Evolutionary conservation across 2,888 invertebrate species (phyloP).

Genomic region (Lypha dubia): DNA sequence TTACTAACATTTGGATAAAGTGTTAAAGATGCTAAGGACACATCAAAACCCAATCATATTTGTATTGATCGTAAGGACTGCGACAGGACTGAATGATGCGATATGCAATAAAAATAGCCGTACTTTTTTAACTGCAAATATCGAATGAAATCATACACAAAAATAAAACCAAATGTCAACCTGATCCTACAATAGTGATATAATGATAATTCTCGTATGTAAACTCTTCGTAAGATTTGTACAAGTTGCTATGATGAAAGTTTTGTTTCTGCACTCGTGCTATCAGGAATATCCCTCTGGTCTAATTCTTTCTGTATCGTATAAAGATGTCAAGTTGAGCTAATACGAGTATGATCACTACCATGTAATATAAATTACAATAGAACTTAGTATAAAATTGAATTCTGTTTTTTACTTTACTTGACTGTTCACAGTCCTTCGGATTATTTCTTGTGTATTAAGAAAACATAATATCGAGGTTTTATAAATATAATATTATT

Average conservation of each 20-base stretch:
- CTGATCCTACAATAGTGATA: too few relatives aligned
- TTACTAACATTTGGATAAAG: slow-evolving; percentile 67
- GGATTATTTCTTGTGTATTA: neutral
- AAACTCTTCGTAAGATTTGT: too few relatives aligned
- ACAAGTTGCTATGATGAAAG: too few relatives aligned
- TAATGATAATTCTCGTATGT: too few relatives aligned
- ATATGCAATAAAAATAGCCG: neutral
- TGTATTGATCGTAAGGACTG: neutral
- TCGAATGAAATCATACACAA: too few relatives aligned
- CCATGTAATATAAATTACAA: neutral
- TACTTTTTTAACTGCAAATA: neutral
- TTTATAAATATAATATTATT: slow-evolving; percentile 26
- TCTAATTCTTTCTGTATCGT: too few relatives aligned
- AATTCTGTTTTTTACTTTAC: neutral
- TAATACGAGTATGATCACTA: too few relatives aligned
- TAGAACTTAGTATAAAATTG: neutral
- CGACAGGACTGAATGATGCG: neutral
- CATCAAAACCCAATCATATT: neutral
- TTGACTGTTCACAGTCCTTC: neutral
- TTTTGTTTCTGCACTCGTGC: too few relatives aligned
- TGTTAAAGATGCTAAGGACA: slow-evolving; percentile 25
- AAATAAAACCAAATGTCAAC: too few relatives aligned
- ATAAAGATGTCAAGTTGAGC: too few relatives aligned
- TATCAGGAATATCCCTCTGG: too few relatives aligned
- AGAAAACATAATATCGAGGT: neutral